Percentiles rank a stretch among this genome's conserved stretches.
These are phyloP conservation scores for Cetoscarus ocellatus DNA, from an alignment of 2,797 vertebrate genomes.

Conservation along the genomic window DNA sequence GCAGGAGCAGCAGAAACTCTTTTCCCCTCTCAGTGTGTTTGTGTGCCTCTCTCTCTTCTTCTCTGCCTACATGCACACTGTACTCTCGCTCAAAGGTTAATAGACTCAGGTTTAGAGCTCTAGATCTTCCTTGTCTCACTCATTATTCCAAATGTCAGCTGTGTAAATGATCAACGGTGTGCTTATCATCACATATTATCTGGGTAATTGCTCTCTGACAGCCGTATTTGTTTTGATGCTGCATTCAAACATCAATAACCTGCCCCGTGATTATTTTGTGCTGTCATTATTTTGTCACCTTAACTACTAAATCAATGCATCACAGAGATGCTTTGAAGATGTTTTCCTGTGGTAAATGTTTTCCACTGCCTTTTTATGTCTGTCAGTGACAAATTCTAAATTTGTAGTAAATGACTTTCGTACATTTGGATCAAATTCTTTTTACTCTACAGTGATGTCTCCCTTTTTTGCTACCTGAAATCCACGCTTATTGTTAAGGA, in stretches of 20 bases:
- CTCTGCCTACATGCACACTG: conserved; percentile 17
- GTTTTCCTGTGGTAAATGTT: background rate
- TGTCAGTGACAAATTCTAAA: background rate
- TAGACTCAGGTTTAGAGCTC: conserved; percentile 55
- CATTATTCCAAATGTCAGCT: conserved; percentile 78
- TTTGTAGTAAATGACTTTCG: background rate
- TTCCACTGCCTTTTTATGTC: background rate
- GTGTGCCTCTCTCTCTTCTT: background rate
- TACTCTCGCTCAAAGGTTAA: conserved; percentile 68
- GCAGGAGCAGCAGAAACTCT: background rate
- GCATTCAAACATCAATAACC: conserved; percentile 33
- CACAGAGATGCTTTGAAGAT: background rate
- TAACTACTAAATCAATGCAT: conserved; percentile 30
- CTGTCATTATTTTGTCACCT: conserved; percentile 10
- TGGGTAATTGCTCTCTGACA: conserved; percentile 70
- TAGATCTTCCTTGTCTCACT: conserved; percentile 40
- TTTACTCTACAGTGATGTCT: too few species aligned
- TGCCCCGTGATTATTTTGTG: conserved; percentile 23
- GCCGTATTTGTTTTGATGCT: conserved; percentile 65
- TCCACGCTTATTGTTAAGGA: too few species aligned
- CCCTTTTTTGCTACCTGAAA: too few species aligned
- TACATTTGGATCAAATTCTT: too few species aligned
- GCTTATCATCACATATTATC: conserved; percentile 73
- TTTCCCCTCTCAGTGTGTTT: background rate
- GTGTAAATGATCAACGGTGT: conserved; percentile 70